phyloP scores from a whole-genome alignment of 1,140 invertebrate species.

The Centruroides sculpturatus region DNA sequence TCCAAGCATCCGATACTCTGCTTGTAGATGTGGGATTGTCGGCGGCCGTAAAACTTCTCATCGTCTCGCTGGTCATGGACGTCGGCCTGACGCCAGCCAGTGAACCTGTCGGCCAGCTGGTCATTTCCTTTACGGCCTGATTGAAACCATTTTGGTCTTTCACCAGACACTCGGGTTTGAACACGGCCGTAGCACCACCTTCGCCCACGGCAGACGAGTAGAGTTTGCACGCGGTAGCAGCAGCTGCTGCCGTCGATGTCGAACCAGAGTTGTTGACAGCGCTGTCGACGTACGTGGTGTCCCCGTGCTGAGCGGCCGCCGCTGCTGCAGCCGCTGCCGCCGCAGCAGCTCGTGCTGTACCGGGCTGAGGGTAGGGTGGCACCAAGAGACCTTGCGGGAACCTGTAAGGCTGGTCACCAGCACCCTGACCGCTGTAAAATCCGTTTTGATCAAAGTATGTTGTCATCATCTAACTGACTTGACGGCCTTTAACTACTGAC shows the following conservation, averaged over 20 bases:
- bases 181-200: constrained; percentile 3
- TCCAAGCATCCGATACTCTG: constrained; percentile 46
- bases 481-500: too few relatives aligned
- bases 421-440: constrained; percentile 60
- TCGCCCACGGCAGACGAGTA: constrained; percentile 35
- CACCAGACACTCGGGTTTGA: constrained; percentile 17
- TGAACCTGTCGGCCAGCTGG: constrained; percentile 36
- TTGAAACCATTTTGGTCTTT: constrained; percentile 19
- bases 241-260: neutral
- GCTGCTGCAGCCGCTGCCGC: constrained; percentile 6
- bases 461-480: constrained; percentile 50
- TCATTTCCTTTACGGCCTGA: constrained; percentile 14
- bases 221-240: constrained; percentile 46
- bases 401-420: constrained; percentile 52
- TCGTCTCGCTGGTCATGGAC: constrained; percentile 10
- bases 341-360: neutral
- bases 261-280: neutral
- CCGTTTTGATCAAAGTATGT: constrained; percentile 88
- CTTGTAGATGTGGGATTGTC: constrained; percentile 39
- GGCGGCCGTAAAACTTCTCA: constrained; percentile 36
- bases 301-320: constrained; percentile 38
- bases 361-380: constrained; percentile 35
- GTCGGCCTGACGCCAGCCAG: constrained; percentile 17
- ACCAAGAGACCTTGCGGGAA: constrained; percentile 52
- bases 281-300: neutral